Evolutionary conservation across 2,888 invertebrate species (phyloP), one percentile per base, ranked within the genome.

Genomic region (Onthophagus sagittarius): DNA sequence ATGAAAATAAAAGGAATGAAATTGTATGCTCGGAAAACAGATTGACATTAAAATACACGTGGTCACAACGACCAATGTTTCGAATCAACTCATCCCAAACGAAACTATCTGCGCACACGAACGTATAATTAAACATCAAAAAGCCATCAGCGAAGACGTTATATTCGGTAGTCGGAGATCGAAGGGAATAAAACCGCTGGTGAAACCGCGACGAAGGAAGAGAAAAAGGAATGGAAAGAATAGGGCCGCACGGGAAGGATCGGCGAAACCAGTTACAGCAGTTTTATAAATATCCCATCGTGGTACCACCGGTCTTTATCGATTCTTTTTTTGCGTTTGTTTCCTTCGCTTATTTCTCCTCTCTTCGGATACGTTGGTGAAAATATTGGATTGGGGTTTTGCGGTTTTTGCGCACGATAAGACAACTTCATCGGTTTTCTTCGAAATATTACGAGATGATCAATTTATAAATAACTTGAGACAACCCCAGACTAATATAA

Each of bases 81-180:
- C 23, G 23, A 23, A 3, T 23, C 23, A 23, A 23, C 23, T 23
- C 23, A 23, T 23, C 23, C 23, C 23, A 23, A 23, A 23, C 39
- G 39, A 77, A 77, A 77, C 76, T 77, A 77, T 77, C 76, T 76
- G 74, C 76, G 77, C 78, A 80, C 79, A 79, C 78, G 79, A 80
- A 81, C 80, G 78, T 82, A 81, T 80, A 82, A 83, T 82, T 82
- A 82, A 81, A 82, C 81, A 81, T 81, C 80, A 79, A 81, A 82
- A 81, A 81, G 78, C 77, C 79, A 80, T 80, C 80, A 77, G 77
- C 79, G 78, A 77, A 77, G 80, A 79, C 81, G 80, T 81, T 79
- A 80, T 77, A 77, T 76, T 76, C 74, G 72, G 71, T 53, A 23
- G 71, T 62, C 67, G 39, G 39, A 53, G 39, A 53, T 53, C 39